A percentile compares a stretch with the other conserved stretches of the same genome.
Conservation (phyloP, 2,888 invertebrate species). For the Thalpophila matura region DNA sequence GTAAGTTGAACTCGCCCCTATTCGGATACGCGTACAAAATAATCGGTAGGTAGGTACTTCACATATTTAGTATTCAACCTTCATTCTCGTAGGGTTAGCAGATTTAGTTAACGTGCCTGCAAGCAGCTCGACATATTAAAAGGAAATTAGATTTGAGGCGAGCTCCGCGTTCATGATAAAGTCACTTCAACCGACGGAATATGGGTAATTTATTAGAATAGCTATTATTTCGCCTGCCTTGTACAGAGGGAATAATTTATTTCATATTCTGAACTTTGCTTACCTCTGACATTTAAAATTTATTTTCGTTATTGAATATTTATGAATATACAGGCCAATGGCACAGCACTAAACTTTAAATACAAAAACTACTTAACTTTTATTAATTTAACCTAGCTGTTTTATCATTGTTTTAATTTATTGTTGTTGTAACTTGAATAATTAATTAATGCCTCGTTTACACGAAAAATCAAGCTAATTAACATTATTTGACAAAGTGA, state of each 20-base stretch:
- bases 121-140: conserved; percentile 64
- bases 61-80: conserved; percentile 56
- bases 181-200: conserved; percentile 38
- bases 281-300: conserved; percentile 40
- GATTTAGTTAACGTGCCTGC: conserved; percentile 58
- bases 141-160: conserved; percentile 68
- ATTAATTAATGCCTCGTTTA: conserved; percentile 36
- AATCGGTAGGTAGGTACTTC: conserved; percentile 37
- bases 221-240: conserved; percentile 44
- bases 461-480: conserved; percentile 33
- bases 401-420: conserved; percentile 51
- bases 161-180: conserved; percentile 41
- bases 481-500: conserved; percentile 25
- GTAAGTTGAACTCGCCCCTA: conserved; percentile 26
- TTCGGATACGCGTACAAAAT: conserved; percentile 37
- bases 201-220: conserved; percentile 50
- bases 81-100: conserved; percentile 55
- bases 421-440: conserved; percentile 21
- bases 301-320: conserved; percentile 35
- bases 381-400: conserved; percentile 48
- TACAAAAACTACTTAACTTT: conserved; percentile 39
- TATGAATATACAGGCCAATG: conserved; percentile 41
- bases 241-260: conserved; percentile 34
- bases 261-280: conserved; percentile 27
- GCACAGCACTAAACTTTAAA: conserved; percentile 31